A percentile compares a stretch with the other conserved stretches of the same genome.
Conservation (phyloP, 2,113 vertebrate species). For the Lates calcarifer region DNA sequence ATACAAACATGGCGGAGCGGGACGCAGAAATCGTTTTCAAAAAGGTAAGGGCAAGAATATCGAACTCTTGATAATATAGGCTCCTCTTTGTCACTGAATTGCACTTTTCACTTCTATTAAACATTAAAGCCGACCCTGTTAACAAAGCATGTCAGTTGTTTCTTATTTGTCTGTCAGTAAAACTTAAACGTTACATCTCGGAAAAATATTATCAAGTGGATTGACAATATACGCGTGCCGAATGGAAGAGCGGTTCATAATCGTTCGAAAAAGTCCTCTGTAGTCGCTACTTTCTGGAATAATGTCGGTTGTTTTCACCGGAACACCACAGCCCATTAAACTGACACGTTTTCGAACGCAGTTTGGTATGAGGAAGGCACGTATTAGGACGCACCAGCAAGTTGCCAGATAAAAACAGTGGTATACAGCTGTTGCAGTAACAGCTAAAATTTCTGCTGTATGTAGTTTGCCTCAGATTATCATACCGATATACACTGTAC, state of each 20-base stretch:
- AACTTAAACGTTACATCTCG: neutral
- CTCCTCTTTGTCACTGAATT: neutral
- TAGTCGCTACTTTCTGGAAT: fast-evolving
- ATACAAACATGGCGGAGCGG: constrained; percentile 74
- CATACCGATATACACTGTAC: neutral
- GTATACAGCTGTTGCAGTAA: neutral
- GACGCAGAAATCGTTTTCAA: constrained; percentile 73
- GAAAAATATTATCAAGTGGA: neutral
- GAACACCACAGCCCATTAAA: neutral
- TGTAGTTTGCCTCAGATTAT: too few relatives aligned
- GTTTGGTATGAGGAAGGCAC: neutral
- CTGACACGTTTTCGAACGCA: neutral
- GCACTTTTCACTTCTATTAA: neutral
- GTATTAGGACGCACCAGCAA: neutral
- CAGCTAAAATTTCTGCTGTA: too few relatives aligned
- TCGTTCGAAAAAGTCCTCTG: fast-evolving
- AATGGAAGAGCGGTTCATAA: neutral
- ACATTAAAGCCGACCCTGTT: neutral
- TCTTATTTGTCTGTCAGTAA: neutral
- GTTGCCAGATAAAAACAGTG: neutral
- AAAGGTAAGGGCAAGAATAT: constrained; percentile 67
- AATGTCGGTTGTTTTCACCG: neutral
- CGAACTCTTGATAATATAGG: fast-evolving
- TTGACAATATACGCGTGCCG: neutral
- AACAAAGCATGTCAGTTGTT: neutral